Evolutionary conservation across 2,113 vertebrate species (phyloP), one percentile per base, ranked within the genome.

Genomic region (Machaerirhynchus nigripectus): DNA sequence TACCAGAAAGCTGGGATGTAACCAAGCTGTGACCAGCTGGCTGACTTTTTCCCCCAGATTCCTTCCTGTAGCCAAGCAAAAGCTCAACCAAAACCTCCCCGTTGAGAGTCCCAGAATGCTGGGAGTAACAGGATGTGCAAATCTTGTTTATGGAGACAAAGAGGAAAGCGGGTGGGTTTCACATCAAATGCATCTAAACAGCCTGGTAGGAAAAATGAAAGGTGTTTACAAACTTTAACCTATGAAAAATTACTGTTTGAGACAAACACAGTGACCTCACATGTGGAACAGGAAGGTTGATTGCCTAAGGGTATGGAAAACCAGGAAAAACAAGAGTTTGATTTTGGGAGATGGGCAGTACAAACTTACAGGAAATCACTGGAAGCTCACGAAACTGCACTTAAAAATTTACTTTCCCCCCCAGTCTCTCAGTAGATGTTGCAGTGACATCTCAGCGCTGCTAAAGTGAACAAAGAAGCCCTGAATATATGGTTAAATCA

Each of bases 401-500:
- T 55, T 57, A 87, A 88, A 95, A 93, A 75, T 53, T 89, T 70
- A 84, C 70, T 89, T 93, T 74, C 23, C 74, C 61, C 33, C 64
- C 76, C 53, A 53, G 59, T 23, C 16, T 78, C 81, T 95, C 84
- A 40, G 79, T 68, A 94, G 74, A 76, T 78, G 77, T 81, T 79
- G 33, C 80, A 67, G 50, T 91, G 90, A 63, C 71, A 89, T 65
- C 50, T 93, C 67, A 83, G 15, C 76, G 70, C 65, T 85, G 77
- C 37, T 85, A 84, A 84, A 86, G 60, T 39, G 84, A 96, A 88
- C 55, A 97, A 92, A 87, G 74, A 30, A 75, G 49, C 61, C 40
- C 56, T 86, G 49, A 74, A 84, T 95, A 55, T 53, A 92, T 56
- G 76, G 90, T 68, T 91, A 93, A 89, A 95, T 42, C 53, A 60